Conservation (phyloP, 2,113 vertebrate genomes). For the Paramisgurnus dabryanus region DNA sequence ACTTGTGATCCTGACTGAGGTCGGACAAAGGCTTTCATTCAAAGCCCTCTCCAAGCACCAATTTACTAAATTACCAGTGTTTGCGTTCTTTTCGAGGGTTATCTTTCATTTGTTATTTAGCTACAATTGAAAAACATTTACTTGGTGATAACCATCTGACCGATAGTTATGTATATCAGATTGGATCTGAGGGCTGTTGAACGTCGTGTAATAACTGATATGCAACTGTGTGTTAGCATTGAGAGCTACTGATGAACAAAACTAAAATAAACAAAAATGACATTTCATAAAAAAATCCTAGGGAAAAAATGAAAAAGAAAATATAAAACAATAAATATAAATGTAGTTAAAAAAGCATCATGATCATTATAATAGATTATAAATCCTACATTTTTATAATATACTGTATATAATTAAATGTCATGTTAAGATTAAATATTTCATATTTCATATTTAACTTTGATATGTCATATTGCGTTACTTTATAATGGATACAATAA, state of each 20-base stretch:
- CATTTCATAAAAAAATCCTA: background rate
- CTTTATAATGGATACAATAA: too few relatives aligned
- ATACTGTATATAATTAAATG: too few relatives aligned
- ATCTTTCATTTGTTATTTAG: slow-evolving; percentile 47
- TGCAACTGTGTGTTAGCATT: background rate
- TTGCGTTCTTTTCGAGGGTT: slow-evolving; percentile 49
- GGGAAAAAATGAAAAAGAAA: too few relatives aligned
- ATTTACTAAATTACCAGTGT: slow-evolving; percentile 58
- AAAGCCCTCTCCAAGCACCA: slow-evolving; percentile 40
- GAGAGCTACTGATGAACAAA: background rate
- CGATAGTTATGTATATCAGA: slow-evolving; percentile 47
- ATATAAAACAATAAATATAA: too few relatives aligned
- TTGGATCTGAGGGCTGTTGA: slow-evolving; percentile 32
- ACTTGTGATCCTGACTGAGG: slow-evolving; percentile 60
- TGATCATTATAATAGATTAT: too few relatives aligned
- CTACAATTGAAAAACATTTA: slow-evolving; percentile 57
- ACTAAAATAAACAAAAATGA: background rate
- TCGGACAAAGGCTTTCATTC: slow-evolving; percentile 56
- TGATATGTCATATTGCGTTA: too few relatives aligned
- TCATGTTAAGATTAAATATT: too few relatives aligned
- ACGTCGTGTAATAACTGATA: background rate
- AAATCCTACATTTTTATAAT: too few relatives aligned
- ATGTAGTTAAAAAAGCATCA: too few relatives aligned
- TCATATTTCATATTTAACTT: too few relatives aligned
- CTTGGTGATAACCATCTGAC: slow-evolving; percentile 58